Conservation (phyloP, 2,113 vertebrate species). For the Centropus bengalensis region DNA sequence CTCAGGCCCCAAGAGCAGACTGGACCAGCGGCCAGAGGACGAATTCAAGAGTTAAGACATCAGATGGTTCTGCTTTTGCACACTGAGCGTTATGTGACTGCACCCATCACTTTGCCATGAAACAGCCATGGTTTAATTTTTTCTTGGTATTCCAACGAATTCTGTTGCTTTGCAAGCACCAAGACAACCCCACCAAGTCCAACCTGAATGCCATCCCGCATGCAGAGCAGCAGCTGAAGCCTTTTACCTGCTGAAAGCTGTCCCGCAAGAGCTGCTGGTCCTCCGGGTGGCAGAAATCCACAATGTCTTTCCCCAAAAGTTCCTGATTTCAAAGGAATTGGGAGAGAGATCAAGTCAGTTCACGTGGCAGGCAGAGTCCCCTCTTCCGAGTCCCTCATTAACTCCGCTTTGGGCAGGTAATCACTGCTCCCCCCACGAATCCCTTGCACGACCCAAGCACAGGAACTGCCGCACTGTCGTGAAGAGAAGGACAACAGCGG, state of each 20-base stretch:
- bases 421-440: not conserved
- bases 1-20: slow-evolving; percentile 39
- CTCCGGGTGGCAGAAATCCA: slow-evolving; percentile 94
- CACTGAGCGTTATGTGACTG: not conserved
- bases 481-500: not conserved
- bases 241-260: slow-evolving; percentile 93
- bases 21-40: slow-evolving; percentile 25
- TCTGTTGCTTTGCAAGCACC: not conserved
- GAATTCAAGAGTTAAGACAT: slow-evolving; percentile 28
- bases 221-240: not conserved
- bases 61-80: not conserved
- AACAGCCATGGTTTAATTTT: not conserved
- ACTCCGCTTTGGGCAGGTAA: not conserved
- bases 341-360: not conserved
- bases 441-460: not conserved
- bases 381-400: not conserved
- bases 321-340: slow-evolving; percentile 76
- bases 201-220: not conserved
- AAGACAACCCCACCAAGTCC: not conserved
- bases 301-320: slow-evolving; percentile 91
- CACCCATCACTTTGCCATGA: not conserved
- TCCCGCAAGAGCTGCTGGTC: slow-evolving; percentile 93
- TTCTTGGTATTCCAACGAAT: not conserved
- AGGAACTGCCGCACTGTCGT: not conserved
- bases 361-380: not conserved